A percentile compares a stretch with the other conserved stretches of the same genome.
Evolutionary conservation across 2,113 vertebrate genomes (phyloP).

Genomic region (Platysternon megacephalum): DNA sequence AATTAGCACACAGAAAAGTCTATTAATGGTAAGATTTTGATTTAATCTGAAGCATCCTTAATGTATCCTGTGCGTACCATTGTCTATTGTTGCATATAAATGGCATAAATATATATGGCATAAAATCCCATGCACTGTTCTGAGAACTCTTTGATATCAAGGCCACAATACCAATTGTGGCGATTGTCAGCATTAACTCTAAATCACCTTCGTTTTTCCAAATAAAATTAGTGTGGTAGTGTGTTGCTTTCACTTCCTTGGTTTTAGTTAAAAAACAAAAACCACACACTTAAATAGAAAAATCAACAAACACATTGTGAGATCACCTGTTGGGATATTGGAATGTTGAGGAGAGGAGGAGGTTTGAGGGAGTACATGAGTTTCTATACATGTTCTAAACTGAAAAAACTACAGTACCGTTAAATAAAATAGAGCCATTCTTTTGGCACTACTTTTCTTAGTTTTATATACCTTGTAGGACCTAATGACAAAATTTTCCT

Average conservation of each 20-base stretch:
- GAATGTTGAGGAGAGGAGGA: too few relatives aligned
- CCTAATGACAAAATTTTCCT: neutral
- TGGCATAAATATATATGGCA: neutral
- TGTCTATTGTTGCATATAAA: conserved; percentile 15
- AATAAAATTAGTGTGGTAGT: neutral
- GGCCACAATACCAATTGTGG: conserved; percentile 16
- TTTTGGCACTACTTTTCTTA: neutral
- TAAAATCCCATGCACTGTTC: neutral
- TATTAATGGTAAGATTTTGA: conserved; percentile 23
- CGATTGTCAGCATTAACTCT: conserved; percentile 34
- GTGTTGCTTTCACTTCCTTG: neutral
- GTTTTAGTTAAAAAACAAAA: neutral
- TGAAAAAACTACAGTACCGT: neutral
- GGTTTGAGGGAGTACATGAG: neutral
- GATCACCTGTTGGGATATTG: neutral
- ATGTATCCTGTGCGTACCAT: neutral
- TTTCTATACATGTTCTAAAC: neutral
- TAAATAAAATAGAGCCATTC: neutral
- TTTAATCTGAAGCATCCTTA: conserved; percentile 12
- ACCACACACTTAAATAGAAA: neutral
- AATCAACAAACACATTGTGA: neutral
- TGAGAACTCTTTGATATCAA: conserved; percentile 21
- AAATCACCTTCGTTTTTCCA: neutral
- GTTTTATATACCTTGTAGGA: neutral
- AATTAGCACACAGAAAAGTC: neutral